A percentile compares a stretch with the other conserved stretches of the same genome.
Conservation (phyloP, 2,113 vertebrate species). For the Microcebus tavaratra region DNA sequence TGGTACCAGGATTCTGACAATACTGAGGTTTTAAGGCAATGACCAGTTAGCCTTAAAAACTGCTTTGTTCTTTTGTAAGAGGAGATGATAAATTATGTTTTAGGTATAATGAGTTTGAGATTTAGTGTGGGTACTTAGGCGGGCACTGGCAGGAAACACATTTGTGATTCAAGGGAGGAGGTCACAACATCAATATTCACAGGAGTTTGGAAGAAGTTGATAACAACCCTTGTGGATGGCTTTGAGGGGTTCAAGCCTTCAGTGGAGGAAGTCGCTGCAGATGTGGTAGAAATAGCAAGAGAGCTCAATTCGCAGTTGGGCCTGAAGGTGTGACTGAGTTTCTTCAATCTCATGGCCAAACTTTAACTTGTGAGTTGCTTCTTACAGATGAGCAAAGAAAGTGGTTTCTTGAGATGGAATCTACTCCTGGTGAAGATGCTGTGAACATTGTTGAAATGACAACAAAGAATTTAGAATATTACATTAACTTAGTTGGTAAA, state of each 20-base stretch:
- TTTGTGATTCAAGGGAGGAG: not conserved
- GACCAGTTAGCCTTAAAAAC: not conserved
- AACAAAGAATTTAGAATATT: not conserved
- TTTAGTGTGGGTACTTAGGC: not conserved
- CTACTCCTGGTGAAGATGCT: not conserved
- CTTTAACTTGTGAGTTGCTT: not conserved
- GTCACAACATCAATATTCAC: not conserved
- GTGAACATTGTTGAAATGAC: not conserved
- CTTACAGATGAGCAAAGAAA: not conserved
- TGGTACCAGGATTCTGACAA: too few relatives aligned
- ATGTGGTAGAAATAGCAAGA: not conserved
- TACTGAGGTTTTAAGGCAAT: not conserved
- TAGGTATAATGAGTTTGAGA: not conserved
- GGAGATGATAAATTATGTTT: not conserved
- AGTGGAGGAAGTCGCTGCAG: not conserved
- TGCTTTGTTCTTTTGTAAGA: not conserved
- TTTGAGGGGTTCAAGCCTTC: not conserved
- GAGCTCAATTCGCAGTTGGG: not conserved
- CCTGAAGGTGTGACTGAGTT: not conserved
- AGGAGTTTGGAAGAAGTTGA: not conserved
- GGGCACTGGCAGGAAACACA: not conserved
- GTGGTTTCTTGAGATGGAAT: not conserved
- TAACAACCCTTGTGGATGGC: not conserved
- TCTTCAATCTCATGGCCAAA: not conserved
- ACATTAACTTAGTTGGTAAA: not conserved